These are phyloP conservation scores for Poecilobothrus nobilitatus DNA, from an alignment of 2,888 invertebrate genomes.

Conservation along the genomic window DNA sequence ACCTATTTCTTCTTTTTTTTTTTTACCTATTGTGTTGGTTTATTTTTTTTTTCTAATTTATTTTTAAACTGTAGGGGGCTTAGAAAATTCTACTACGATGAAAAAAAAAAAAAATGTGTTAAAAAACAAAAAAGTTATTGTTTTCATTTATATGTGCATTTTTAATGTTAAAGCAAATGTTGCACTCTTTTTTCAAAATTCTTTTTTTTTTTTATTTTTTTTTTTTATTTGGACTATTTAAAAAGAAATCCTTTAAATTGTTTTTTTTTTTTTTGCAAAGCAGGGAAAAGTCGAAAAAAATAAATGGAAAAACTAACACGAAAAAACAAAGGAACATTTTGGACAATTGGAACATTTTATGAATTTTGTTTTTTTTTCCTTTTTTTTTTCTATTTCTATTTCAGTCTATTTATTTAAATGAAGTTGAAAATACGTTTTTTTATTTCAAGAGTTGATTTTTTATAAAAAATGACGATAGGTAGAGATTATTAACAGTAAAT, in stretches of 20 bases:
- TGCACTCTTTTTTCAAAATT: not conserved
- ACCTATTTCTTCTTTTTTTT: not conserved
- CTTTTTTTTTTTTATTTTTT: too few species aligned
- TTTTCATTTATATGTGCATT: not conserved
- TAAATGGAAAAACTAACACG: too few species aligned
- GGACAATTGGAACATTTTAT: not conserved
- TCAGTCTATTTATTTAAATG: not conserved
- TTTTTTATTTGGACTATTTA: too few species aligned
- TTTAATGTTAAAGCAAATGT: not conserved
- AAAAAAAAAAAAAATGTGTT: not conserved
- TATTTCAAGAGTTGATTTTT: too few species aligned
- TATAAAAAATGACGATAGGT: not conserved
- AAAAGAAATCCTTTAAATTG: too few species aligned
- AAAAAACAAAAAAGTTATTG: not conserved
- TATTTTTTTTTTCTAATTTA: not conserved
- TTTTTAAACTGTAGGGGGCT: not conserved
- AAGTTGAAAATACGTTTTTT: not conserved
- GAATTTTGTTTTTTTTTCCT: not conserved
- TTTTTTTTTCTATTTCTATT: not conserved
- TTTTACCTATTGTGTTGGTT: not conserved
- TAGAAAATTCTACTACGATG: not conserved
- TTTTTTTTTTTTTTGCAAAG: too few species aligned
- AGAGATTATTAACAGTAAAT: not conserved
- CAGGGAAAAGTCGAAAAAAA: too few species aligned
- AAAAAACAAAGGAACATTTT: not conserved